phyloP scores from a whole-genome alignment of 2,113 vertebrate genomes.

The Octodon degus region DNA sequence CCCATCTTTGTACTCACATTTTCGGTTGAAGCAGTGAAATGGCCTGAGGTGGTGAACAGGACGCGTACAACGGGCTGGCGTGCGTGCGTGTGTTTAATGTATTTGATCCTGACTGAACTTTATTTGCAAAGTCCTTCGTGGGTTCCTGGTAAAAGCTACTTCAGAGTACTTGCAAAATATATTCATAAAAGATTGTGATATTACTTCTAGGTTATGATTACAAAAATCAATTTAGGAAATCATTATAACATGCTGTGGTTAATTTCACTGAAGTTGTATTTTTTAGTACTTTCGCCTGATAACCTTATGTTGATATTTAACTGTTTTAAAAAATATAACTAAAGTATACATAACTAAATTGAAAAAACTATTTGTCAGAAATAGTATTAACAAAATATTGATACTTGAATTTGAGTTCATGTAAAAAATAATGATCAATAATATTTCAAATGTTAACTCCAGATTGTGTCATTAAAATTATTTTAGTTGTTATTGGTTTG shows the following conservation, averaged over 20 bases:
- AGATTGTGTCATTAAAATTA: background rate
- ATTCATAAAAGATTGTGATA: conserved; percentile 40
- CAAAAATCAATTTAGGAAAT: conserved; percentile 57
- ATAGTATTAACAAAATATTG: background rate
- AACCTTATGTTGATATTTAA: conserved; percentile 35
- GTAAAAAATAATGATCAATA: conserved; percentile 4
- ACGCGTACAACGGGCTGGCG: background rate
- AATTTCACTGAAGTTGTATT: conserved; percentile 54
- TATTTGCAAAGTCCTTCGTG: conserved; percentile 51
- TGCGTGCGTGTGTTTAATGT: conserved; percentile 55
- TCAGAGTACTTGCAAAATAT: conserved; percentile 4
- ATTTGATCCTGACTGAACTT: conserved; percentile 5
- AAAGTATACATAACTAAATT: background rate
- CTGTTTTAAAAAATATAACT: conserved; percentile 43
- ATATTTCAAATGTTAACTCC: background rate
- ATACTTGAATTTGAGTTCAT: conserved; percentile 19
- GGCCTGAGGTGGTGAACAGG: background rate
- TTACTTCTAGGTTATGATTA: conserved; percentile 50
- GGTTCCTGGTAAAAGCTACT: conserved; percentile 3
- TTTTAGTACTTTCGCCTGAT: conserved; percentile 1
- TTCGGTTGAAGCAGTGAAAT: conserved; percentile 20
- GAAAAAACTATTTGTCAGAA: conserved; percentile 56
- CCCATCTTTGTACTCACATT: background rate
- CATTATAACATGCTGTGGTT: conserved; percentile 62
- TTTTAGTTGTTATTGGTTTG: background rate